phyloP scores from a whole-genome alignment of 2,888 invertebrate genomes.

The Rugalucina vietnamica region DNA sequence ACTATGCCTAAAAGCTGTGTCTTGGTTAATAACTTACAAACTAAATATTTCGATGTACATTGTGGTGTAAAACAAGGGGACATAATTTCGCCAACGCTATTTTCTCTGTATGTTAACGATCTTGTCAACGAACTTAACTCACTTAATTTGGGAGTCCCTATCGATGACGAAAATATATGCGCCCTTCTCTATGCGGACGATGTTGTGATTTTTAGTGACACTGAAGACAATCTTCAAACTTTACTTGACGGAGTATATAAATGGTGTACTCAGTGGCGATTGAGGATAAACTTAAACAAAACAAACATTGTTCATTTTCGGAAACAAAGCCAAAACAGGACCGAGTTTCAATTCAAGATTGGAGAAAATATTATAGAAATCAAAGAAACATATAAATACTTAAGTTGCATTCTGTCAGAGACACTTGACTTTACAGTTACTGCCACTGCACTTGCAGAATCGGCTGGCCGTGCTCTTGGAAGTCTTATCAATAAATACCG shows the following conservation, averaged over 20 bases:
- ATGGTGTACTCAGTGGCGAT: not conserved
- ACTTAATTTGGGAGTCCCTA: not conserved
- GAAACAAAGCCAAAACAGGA: not conserved
- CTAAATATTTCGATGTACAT: not conserved
- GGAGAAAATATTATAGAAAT: not conserved
- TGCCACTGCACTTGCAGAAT: too few species aligned
- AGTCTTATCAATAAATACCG: too few species aligned
- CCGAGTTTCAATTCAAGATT: not conserved
- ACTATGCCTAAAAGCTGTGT: not conserved
- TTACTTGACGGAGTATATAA: not conserved
- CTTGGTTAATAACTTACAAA: not conserved
- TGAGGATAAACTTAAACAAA: not conserved
- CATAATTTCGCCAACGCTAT: slow-evolving; percentile 17
- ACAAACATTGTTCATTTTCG: not conserved
- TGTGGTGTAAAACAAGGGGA: slow-evolving; percentile 13
- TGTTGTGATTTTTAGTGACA: not conserved
- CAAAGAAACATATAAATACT: too few species aligned
- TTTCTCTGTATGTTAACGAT: slow-evolving; percentile 1
- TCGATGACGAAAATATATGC: not conserved
- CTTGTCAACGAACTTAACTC: not conserved
- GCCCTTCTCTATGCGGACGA: not conserved
- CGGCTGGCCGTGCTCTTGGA: too few species aligned
- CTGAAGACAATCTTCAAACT: not conserved
- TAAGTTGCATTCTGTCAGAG: too few species aligned
- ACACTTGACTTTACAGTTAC: too few species aligned